Evolutionary conservation across 2,888 invertebrate genomes (phyloP), one percentile per base, ranked within the genome.

Genomic region (Prostheceraeus crozeri): DNA sequence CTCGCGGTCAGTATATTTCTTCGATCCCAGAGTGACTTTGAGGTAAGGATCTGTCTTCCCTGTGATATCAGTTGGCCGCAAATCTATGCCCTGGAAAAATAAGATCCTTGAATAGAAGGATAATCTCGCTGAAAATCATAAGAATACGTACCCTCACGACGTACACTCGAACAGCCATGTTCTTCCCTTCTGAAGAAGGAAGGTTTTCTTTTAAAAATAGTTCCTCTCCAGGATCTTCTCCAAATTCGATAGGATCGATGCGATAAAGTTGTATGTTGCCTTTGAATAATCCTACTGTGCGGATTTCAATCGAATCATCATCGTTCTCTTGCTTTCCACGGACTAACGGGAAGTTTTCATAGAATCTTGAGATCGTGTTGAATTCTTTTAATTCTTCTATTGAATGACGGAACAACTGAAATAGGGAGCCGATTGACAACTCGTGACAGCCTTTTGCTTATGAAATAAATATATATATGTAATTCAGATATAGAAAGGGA

Each of bases 251-350:
- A 8, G 4, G 4, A 46, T 46, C n/a, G 25, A 16, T 14, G 25
- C 31, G 21, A n/a, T 55, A 40, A 4, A 45, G 21, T 27, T 16
- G 33, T n/a, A 11, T 48, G 62, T 61, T 68, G 74, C 85, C 86
- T 81, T 90, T 90, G 72, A 88, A 89, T 64, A 82, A 83, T 1
- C 89, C 89, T 1, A 89, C 88, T 19, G 87, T 82, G 65, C 89
- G 80, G 65, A 83, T 85, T 62, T 88, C 88, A 70, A 89, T 88
- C 68, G 88, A 87, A 0, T 82, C 77, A 33, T 87, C 87, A 68
- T 87, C 87, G 0, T 84, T 86, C 0, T 85, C 86, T 71, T 88
- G 88, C 73, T 89, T 89, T 0, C 90, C 89, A 55, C 89, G 80
- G 70, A 85, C 87, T 1, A 90, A 77, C 63, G 87, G 84, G 73